phyloP scores from a whole-genome alignment of 2,888 invertebrate genomes.

The Hartigia nigra region DNA sequence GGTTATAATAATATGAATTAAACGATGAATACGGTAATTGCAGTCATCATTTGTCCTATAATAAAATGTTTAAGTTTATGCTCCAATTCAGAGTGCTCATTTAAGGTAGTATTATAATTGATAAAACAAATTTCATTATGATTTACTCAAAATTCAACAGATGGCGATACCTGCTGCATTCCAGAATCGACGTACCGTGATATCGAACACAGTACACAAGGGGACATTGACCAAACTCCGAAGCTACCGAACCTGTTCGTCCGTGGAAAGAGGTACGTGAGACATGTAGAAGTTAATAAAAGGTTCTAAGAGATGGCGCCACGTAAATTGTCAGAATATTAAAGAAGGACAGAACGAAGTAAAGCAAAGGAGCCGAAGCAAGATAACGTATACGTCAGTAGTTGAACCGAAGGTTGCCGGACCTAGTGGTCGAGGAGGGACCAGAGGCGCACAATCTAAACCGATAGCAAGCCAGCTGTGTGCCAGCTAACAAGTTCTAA shows the following conservation, averaged over 20 bases:
- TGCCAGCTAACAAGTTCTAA: slow-evolving; percentile 15
- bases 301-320: slow-evolving; percentile 2
- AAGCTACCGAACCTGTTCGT: neutral
- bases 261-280: neutral
- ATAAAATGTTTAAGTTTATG: neutral
- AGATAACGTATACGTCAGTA: neutral
- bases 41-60: neutral
- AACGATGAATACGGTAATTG: neutral
- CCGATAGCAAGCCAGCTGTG: slow-evolving; percentile 28
- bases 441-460: slow-evolving; percentile 23
- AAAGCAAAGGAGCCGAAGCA: neutral
- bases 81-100: neutral
- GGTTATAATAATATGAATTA: neutral
- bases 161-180: neutral
- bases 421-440: slow-evolving; percentile 15
- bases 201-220: neutral
- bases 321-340: neutral
- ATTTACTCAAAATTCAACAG: neutral
- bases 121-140: neutral
- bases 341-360: neutral
- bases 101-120: neutral
- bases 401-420: neutral
- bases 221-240: neutral
- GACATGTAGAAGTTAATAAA: neutral
- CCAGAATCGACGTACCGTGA: neutral